Evolutionary conservation across 2,888 invertebrate species (phyloP), one percentile per base, ranked within the genome.

Genomic region (Oscheius myriophilus): DNA sequence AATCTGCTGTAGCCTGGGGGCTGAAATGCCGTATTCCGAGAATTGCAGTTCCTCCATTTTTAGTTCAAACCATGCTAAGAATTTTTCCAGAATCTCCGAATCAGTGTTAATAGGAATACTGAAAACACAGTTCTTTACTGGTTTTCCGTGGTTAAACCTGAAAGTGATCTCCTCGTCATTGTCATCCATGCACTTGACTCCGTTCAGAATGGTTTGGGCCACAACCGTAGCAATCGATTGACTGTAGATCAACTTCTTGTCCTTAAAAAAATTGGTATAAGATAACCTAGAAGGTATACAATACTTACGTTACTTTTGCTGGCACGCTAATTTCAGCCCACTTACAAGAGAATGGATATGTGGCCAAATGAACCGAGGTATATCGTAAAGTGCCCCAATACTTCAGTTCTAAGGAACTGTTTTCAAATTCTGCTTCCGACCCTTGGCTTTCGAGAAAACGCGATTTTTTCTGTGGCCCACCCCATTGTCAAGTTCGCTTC

Each of bases 11-110:
- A 84, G 73, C 4, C 80, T 78, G 2, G 84, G 82, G 0, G 82
- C 84, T 14, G 79, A 76, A 18, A 84, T 73, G 25, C 84, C 84
- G 71, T 82, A 84, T 16, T 76, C 73, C n/a, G 70, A 75, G 14
- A 82, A 58, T 3, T 71, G 70, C 26, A 75, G 65, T 2, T 61
- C 61, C 4, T 54, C 54, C 61, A 80, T 46, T 26, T 67, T 57
- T n/a, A 55, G 61, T 49, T 84, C 84, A 23, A 84, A 67, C 33
- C 63, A 46, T 6, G 55, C 62, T 69, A 84, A 84, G 67, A 84
- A 77, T 26, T 53, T 51, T 49, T 79, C 77, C 51, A 81, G 51
- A 3, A 75, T 69, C 12, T 71, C 64, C 1, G 81, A 76, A 43
- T 74, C 69, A 16, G 80, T 71, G 33, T 69, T 66, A 26, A 82